Conservation (phyloP, 2,888 invertebrate species). For the Apodemia duryi region DNA sequence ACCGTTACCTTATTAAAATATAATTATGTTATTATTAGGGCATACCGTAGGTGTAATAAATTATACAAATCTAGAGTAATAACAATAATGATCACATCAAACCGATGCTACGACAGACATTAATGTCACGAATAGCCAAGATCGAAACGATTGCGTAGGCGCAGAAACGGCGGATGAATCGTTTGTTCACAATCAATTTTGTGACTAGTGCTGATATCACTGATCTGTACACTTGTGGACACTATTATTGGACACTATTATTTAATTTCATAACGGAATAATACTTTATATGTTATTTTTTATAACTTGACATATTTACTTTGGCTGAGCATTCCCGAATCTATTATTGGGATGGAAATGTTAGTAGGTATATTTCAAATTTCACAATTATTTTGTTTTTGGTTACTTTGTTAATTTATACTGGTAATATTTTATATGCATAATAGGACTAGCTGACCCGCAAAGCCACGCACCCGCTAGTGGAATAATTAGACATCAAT, state of each 20-base stretch:
- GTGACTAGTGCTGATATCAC: conserved; percentile 43
- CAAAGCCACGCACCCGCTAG: too few species aligned
- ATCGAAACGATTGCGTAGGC: conserved; percentile 16
- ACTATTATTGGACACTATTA: conserved; percentile 8
- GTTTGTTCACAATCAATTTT: conserved; percentile 64
- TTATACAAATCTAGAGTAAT: conserved; percentile 10
- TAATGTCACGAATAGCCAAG: conserved; percentile 15
- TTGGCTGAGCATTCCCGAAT: too few species aligned
- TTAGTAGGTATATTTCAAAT: too few species aligned
- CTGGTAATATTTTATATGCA: too few species aligned
- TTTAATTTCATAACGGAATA: too few species aligned
- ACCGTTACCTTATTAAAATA: neutral
- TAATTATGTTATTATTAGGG: neutral
- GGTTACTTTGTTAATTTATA: too few species aligned
- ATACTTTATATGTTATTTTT: too few species aligned
- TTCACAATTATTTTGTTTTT: too few species aligned
- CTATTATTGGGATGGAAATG: too few species aligned
- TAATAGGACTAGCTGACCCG: too few species aligned
- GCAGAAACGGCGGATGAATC: conserved; percentile 43
- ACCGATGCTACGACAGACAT: conserved; percentile 9
- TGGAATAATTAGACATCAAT: too few species aligned
- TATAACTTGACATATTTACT: too few species aligned
- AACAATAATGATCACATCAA: conserved; percentile 11
- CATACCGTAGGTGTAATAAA: conserved; percentile 1
- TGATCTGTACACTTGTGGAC: conserved; percentile 45